Evolutionary conservation across 2,888 invertebrate species (phyloP), one percentile per base, ranked within the genome.

Genomic region (Strigamia maritima): DNA sequence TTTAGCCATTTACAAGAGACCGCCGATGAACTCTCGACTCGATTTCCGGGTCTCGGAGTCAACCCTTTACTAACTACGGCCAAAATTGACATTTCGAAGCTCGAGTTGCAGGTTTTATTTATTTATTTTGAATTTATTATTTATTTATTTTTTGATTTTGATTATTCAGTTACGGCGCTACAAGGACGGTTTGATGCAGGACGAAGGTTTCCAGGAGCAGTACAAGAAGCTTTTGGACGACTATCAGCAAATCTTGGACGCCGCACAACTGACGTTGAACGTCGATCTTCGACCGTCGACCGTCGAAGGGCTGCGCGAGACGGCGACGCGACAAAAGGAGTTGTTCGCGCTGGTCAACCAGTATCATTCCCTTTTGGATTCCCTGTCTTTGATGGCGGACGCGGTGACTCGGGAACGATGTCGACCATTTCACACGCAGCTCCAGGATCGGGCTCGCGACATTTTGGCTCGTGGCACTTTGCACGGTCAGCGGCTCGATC

Each of bases 141-240:
- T 76, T 77, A 28, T 75, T 38, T 26, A 31, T 35, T 31, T 76
- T 28, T 49, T 77, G 19, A 44, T 77, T 19, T 44, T 77, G 14
- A 76, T 76, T 7, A 44, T 31, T 24, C 4, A 78, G 78, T 22
- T 78, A 12, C 65, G 78, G 16, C 31, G 78, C 7, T 93, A 94
- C 86, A 89, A 93, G 80, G 93, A 94, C 81, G 90, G 92, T 77
- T 88, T 94, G 0, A 86, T 94, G 6, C 93, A 94, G 84, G 85
- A 93, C 24, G 88, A 92, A 31, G 90, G 92, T 0, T 86, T 95
- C 78, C 92, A 92, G 1, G 94, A 94, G 83, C 95, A 95, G 84
- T 95, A 95, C 84, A 93, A 93, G 84, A 93, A 94, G 86, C 94
- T 94, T 0, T 87, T 95, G 12, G 92, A 92, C 84, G 95, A 95